phyloP scores from a whole-genome alignment of 2,113 vertebrate genomes.

The Poeciliopsis occidentalis region DNA sequence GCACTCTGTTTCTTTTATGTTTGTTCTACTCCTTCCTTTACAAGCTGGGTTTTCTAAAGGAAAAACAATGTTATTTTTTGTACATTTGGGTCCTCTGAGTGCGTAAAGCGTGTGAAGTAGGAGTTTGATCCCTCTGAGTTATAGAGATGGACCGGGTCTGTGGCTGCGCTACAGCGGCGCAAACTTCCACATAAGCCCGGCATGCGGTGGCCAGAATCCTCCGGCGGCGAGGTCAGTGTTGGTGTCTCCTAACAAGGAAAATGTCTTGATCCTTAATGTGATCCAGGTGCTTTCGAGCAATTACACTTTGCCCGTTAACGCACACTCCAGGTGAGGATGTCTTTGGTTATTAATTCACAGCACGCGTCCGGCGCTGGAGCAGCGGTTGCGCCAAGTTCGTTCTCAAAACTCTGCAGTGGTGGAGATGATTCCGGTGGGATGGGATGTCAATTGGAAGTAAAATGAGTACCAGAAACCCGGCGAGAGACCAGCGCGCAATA shows the following conservation, averaged over 20 bases:
- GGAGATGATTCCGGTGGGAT: constrained; percentile 55
- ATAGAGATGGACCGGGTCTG: constrained; percentile 54
- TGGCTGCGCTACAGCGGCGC: constrained; percentile 74
- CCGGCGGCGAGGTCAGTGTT: constrained; percentile 19
- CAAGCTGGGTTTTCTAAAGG: constrained; percentile 26
- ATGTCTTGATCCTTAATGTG: constrained; percentile 44
- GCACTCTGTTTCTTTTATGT: constrained; percentile 21
- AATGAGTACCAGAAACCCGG: constrained; percentile 38
- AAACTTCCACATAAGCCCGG: constrained; percentile 79
- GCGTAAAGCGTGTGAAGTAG: constrained; percentile 17
- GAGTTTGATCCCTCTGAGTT: constrained; percentile 38
- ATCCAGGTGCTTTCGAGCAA: constrained; percentile 40
- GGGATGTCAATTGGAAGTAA: constrained; percentile 29
- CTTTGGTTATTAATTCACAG: constrained; percentile 71
- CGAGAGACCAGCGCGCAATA: constrained; percentile 64
- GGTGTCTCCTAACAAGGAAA: constrained; percentile 30
- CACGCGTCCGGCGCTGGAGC: constrained; percentile 63
- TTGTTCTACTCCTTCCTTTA: constrained; percentile 16
- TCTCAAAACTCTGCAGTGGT: constrained; percentile 44
- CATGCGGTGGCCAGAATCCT: constrained; percentile 67
- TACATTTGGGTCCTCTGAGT: constrained; percentile 57
- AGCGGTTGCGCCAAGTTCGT: constrained; percentile 26
- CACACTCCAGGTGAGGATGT: constrained; percentile 68
- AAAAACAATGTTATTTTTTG: constrained; percentile 23
- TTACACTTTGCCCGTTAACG: constrained; percentile 24